Base-by-base conservation (phyloP, 2,113 vertebrate species). In the Platycercus adscitus region DNA sequence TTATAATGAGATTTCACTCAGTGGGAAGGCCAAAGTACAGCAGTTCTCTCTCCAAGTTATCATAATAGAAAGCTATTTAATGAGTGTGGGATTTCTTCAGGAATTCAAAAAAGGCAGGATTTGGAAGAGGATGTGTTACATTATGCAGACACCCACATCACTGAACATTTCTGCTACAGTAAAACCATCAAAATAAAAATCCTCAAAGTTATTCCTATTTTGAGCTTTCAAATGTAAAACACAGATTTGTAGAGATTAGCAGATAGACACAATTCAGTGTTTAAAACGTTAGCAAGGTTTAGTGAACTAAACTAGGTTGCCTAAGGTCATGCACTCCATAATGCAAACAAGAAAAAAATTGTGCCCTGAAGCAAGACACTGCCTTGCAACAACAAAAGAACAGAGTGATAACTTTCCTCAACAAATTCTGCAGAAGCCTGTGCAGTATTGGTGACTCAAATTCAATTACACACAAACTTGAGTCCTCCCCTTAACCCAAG, bases 1-100 rank as follows among this genome's bases (percentile, higher is more conserved):
- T 97, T 97, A 97, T 97, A 97, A 97, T 94, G 90, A 97, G 97
- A 96, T 84, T 95, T 97, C 90, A 87, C 96, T 97, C 97, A 93
- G 96, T 93, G 82, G 96, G 95, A 94, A 95, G 82, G 95, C 93
- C 43, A 7, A 96, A 86, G 94, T 85, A 92, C 28, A 83, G 95
- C 81, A 86, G 50, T 75, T 89, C 91, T 92, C 82, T 93, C 91
- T 97, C 94, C 84, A 92, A 97, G 90, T 95, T 97, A 95, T 91
- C 88, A 79, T 95, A 97, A 97, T 81, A 96, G 96, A 95, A 93
- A 97, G 76, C 91, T 96, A 91, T 94, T 98, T 97, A 97, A 97
- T 91, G 95, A 97, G 87, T 58, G 68, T 95, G 93, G 68, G 91
- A 92, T 94, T 95, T 96, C 95, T 96, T 94, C 56, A 21, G 49